phyloP scores from a whole-genome alignment of 1,140 invertebrate genomes.

The Meloidogyne exigua region DNA sequence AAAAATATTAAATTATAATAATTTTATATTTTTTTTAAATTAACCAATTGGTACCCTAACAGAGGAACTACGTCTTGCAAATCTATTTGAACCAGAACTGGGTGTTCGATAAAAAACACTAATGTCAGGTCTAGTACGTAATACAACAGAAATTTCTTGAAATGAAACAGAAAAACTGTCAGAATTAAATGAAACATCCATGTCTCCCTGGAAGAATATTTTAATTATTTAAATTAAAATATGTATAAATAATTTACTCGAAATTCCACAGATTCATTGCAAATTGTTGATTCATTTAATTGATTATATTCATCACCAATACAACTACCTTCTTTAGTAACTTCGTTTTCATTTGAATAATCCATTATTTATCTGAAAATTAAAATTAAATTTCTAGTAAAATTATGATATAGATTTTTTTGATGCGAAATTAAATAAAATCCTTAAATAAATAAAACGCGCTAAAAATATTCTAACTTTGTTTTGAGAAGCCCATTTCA shows the following conservation, averaged over 20 bases:
- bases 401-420: too few relatives aligned
- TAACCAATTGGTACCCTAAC: neutral
- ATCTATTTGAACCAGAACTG: constrained; percentile 15
- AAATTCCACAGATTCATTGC: constrained; percentile 24
- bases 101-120: constrained; percentile 26
- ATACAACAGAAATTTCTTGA: constrained; percentile 21
- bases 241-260: neutral
- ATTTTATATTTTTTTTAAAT: neutral
- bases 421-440: neutral
- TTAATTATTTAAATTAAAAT: neutral
- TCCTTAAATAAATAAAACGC: neutral
- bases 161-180: constrained; percentile 21
- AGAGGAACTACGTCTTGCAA: constrained; percentile 19
- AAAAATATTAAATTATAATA: neutral
- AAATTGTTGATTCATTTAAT: neutral
- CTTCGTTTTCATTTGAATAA: neutral
- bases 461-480: neutral
- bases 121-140: constrained; percentile 24
- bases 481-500: neutral
- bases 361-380: neutral
- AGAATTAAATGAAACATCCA: constrained; percentile 22
- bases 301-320: neutral
- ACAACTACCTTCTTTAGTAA: neutral
- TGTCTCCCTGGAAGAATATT: constrained; percentile 4
- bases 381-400: too few relatives aligned